Evolutionary conservation across 2,113 vertebrate species (phyloP), one percentile per base, ranked within the genome.

Genomic region (Engraulis encrasicolus): DNA sequence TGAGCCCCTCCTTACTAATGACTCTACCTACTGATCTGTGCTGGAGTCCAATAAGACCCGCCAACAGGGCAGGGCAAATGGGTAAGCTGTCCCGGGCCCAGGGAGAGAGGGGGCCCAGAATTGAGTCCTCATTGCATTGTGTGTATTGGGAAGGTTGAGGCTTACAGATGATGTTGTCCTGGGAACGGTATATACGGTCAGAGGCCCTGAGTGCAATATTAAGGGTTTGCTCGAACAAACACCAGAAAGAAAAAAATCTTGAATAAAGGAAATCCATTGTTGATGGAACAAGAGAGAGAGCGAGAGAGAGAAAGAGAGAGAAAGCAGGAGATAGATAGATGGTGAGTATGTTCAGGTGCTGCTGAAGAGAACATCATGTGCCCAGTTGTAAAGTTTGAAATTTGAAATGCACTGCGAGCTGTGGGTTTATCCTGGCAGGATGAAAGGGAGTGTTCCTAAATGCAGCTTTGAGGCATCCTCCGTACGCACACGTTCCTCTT

Each of bases 401-500:
- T 36, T n/a, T 74, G 27, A 31, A 81, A 86, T 80, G 80, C 77
- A 50, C 86, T 23, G 19, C 17, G 40, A 37, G 84, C 81, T 81
- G 83, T 80, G 82, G 50, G 85, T 85, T 82, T 66, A 27, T 27
- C 50, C 61, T 27, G 77, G 31, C 34, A 77, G 81, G 82, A 90
- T 90, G 88, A 91, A 88, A 86, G 50, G 79, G 34, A 23, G 17
- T 38, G 83, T 82, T 78, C 78, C 34, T 54, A 71, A 87, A 85
- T 83, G 85, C 88, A 71, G 84, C 89, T 89, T 87, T 88, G 87
- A 91, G 87, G 86, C 89, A 58, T 80, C 87, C 66, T 83, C 88
- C 90, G 86, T 85, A 86, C 83, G 89, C 86, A 87, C 86, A 87
- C 90, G 87, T 54, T 81, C 50, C 80, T 84, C 86, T 93, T 90